Base-by-base conservation (phyloP, 2,797 vertebrate species). In the Typhlichthys eigenmanni region DNA sequence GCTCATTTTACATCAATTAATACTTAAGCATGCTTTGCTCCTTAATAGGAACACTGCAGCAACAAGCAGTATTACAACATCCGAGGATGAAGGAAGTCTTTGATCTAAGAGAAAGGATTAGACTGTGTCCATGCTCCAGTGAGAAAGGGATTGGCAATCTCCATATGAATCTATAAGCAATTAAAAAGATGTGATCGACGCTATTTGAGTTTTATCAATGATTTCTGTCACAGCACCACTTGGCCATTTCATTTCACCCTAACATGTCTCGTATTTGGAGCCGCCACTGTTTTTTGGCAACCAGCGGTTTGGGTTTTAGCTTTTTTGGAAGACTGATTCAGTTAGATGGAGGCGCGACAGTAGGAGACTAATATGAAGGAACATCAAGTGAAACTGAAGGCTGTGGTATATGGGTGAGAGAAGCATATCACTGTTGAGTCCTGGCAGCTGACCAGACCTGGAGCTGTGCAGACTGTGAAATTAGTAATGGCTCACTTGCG, bases 401-500 rank as follows among this genome's bases (percentile, higher is more conserved):
- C 51, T 24, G 50, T 54, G 47, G 53, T 52, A 59, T 62, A 60
- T 58, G 29, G 56, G 59, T 68, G 68, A 78, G 64, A 63, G 24
- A 50, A 62, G 10, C 47, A 43, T 68, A 59, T 69, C 61, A 13
- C 58, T 38, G 34, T 50, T 45, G 47, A 34, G 47, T 61, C 38
- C 70, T 81, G 82, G 76, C 64, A 58, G 62, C 52, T 58, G 45
- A 68, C 49, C 53, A n/a, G n/a, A n/a, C n/a, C n/a, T n/a, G n/a
- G n/a, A n/a, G n/a, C n/a, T n/a, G 58, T 69, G 64, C 50, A 32
- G 66, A 57, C 66, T 77, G 69, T 71, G 64, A 73, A 72, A 79
- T 72, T 68, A 61, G 53, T 47, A 55, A 38, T 11, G 60, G 50
- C 54, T 62, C 60, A 58, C 29, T 54, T 66, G 57, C 60, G 52